These are phyloP conservation scores for Stichodactyla helianthus DNA, from an alignment of 64 coral and sea anemone species.

Conservation along the genomic window DNA sequence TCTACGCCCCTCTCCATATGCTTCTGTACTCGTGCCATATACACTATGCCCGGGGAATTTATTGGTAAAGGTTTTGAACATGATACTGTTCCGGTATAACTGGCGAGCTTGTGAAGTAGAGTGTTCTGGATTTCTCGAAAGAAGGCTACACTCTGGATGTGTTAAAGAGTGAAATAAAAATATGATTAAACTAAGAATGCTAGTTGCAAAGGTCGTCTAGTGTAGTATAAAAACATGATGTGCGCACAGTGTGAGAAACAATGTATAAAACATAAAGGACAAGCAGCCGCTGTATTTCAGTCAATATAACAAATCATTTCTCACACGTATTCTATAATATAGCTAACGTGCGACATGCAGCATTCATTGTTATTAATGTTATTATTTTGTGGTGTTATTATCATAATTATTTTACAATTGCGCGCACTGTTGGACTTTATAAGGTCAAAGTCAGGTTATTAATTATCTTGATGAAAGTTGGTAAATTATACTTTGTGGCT, in stretches of 20 bases:
- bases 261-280: too few species aligned
- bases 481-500: background rate
- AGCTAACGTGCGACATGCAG: too few species aligned
- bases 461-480: background rate
- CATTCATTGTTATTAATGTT: too few species aligned
- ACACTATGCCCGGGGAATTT: background rate
- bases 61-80: background rate
- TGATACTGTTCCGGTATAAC: background rate
- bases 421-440: background rate
- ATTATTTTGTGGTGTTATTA: too few species aligned
- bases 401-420: background rate
- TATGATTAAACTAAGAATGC: background rate
- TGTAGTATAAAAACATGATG: background rate
- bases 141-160: background rate
- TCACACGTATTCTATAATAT: too few species aligned
- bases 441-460: background rate
- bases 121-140: background rate
- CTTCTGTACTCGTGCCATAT: too few species aligned
- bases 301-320: too few species aligned
- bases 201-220: background rate
- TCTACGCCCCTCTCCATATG: too few species aligned
- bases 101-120: background rate
- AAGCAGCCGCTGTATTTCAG: too few species aligned
- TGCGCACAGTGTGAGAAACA: too few species aligned
- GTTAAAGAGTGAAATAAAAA: background rate